These are phyloP conservation scores for Porites cylindrica DNA, from an alignment of 92 coral and sea anemone genomes.

Conservation along the genomic window DNA sequence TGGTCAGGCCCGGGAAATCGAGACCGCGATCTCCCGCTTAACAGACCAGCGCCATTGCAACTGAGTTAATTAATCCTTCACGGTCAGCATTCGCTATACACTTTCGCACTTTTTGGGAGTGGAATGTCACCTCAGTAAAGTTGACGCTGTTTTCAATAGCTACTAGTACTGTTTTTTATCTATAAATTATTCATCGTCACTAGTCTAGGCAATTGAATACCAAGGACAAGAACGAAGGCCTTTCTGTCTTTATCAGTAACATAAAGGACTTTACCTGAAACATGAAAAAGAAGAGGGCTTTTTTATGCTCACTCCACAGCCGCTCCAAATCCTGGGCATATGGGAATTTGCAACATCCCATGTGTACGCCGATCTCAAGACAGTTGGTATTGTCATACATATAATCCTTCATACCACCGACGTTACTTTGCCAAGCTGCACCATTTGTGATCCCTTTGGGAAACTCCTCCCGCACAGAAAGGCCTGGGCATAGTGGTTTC, in stretches of 20 bases:
- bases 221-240: background rate
- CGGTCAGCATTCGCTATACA: no score
- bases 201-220: no score
- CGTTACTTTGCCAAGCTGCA: slow-evolving; percentile 74
- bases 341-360: slow-evolving; percentile 98
- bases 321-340: slow-evolving; percentile 85
- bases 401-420: slow-evolving; percentile 87
- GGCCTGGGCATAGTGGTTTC: slow-evolving; percentile 97
- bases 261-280: slow-evolving; percentile 73
- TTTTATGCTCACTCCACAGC: slow-evolving; percentile 90
- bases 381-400: slow-evolving; percentile 86
- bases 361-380: slow-evolving; percentile 80
- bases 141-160: no score
- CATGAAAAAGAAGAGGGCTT: slow-evolving; percentile 80
- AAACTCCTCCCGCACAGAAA: slow-evolving; percentile 82
- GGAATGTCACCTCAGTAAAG: no score
- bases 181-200: no score
- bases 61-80: no score
- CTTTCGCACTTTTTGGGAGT: no score
- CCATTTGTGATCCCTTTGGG: slow-evolving; percentile 85
- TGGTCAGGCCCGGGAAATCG: no score
- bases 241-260: background rate
- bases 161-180: no score
- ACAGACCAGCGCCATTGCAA: no score
- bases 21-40: no score